Percentiles rank a stretch among this genome's conserved stretches.
Evolutionary conservation across 2,888 invertebrate genomes (phyloP).

Genomic region (Drosophila falleni): DNA sequence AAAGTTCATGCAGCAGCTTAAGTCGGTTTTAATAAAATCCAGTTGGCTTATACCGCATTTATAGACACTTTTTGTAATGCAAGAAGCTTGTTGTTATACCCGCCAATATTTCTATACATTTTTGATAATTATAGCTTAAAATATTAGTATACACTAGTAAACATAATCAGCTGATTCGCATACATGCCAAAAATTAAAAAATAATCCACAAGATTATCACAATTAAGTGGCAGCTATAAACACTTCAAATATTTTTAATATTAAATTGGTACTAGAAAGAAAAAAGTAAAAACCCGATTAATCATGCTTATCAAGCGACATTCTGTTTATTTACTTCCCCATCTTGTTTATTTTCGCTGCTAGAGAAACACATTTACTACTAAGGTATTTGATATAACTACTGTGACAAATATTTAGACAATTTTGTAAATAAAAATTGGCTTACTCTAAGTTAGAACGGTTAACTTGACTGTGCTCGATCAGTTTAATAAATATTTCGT

Average conservation of each 20-base stretch:
- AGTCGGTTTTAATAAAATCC: too few relatives aligned
- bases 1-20: background rate
- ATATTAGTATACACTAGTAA: too few relatives aligned
- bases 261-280: background rate
- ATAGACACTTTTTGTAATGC: too few relatives aligned
- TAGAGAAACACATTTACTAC: background rate
- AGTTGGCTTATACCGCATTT: too few relatives aligned
- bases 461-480: background rate
- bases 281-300: conserved; percentile 19
- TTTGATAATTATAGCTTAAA: too few relatives aligned
- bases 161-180: too few relatives aligned
- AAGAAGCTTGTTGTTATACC: too few relatives aligned
- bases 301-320: conserved; percentile 10
- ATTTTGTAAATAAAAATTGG: conserved; percentile 3
- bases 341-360: background rate
- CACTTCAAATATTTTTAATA: too few relatives aligned
- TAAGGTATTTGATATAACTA: background rate
- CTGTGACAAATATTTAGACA: conserved; percentile 5
- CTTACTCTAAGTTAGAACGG: background rate
- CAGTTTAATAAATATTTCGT: background rate
- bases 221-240: too few relatives aligned
- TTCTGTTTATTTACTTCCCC: background rate
- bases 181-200: too few relatives aligned
- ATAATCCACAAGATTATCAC: too few relatives aligned
- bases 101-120: too few relatives aligned